Conservation (phyloP, 2,113 vertebrate genomes). For the Lota lota region DNA sequence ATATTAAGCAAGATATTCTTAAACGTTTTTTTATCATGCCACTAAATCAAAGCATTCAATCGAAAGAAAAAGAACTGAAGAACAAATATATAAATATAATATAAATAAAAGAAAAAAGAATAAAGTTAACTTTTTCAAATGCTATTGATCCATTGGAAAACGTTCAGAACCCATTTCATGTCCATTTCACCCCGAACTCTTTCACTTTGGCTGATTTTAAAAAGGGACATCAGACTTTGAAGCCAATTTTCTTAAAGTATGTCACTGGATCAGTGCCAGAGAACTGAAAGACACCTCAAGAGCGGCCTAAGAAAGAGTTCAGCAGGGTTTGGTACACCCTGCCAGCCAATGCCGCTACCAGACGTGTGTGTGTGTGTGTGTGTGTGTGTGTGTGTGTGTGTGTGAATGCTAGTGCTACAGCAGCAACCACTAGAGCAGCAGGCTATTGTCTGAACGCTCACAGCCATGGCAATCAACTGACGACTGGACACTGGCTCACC, state of each 20-base stretch:
- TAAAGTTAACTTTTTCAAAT: slow-evolving; percentile 1
- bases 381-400: slow-evolving; percentile 3
- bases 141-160: slow-evolving; percentile 30
- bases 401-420: not conserved
- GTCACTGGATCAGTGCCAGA: slow-evolving; percentile 64
- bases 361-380: slow-evolving; percentile 1
- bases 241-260: slow-evolving; percentile 72
- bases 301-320: slow-evolving; percentile 51
- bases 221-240: slow-evolving; percentile 74
- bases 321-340: slow-evolving; percentile 40
- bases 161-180: slow-evolving; percentile 63
- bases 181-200: slow-evolving; percentile 24
- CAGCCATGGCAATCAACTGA: not conserved
- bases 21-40: too few relatives aligned
- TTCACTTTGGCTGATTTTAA: slow-evolving; percentile 61
- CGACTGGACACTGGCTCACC: not conserved
- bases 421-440: not conserved
- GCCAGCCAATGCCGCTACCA: slow-evolving; percentile 29
- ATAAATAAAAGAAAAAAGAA: not conserved
- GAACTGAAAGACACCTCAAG: slow-evolving; percentile 63
- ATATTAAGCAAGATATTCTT: too few relatives aligned
- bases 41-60: too few relatives aligned
- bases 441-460: not conserved
- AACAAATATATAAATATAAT: too few relatives aligned
- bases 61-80: too few relatives aligned